A percentile compares a stretch with the other conserved stretches of the same genome.
Conservation (phyloP, 2,113 vertebrate species). For the Antennarius striatus region DNA sequence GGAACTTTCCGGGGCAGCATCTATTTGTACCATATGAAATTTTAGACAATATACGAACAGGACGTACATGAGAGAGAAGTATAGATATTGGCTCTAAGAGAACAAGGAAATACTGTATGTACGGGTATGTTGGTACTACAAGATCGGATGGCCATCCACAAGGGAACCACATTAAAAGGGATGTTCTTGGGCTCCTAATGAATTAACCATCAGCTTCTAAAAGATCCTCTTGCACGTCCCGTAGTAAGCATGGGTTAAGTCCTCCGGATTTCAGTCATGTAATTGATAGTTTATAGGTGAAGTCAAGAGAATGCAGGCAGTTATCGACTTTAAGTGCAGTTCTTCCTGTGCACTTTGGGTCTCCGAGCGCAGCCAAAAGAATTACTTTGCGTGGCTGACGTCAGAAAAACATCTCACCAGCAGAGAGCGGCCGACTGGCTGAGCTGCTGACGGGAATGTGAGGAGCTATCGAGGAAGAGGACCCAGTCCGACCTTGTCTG, state of each 20-base stretch:
- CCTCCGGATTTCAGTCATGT: neutral
- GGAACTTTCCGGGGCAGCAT: slow-evolving; percentile 39
- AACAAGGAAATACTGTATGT: neutral
- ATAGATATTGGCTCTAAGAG: slow-evolving; percentile 5
- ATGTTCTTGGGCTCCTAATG: slow-evolving; percentile 21
- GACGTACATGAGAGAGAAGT: neutral
- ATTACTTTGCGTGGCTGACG: slow-evolving; percentile 61
- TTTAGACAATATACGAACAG: too few species aligned
- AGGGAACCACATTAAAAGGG: slow-evolving; percentile 54
- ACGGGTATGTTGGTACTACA: slow-evolving; percentile 13
- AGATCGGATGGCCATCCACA: slow-evolving; percentile 50
- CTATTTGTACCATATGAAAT: slow-evolving; percentile 5
- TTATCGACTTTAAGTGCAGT: slow-evolving; percentile 24
- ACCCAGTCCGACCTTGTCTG: slow-evolving; percentile 68
- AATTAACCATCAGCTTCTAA: slow-evolving; percentile 5
- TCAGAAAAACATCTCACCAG: slow-evolving; percentile 62
- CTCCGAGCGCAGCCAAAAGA: slow-evolving; percentile 57
- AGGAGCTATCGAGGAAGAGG: slow-evolving; percentile 53
- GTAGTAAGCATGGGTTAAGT: neutral
- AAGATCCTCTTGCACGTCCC: too few species aligned
- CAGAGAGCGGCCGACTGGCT: slow-evolving; percentile 45
- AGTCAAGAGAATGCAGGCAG: neutral
- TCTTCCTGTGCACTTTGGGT: slow-evolving; percentile 28
- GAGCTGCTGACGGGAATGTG: slow-evolving; percentile 50
- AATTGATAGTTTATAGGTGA: neutral